Evolutionary conservation across 2,113 vertebrate species (phyloP).

Genomic region (Felis catus): DNA sequence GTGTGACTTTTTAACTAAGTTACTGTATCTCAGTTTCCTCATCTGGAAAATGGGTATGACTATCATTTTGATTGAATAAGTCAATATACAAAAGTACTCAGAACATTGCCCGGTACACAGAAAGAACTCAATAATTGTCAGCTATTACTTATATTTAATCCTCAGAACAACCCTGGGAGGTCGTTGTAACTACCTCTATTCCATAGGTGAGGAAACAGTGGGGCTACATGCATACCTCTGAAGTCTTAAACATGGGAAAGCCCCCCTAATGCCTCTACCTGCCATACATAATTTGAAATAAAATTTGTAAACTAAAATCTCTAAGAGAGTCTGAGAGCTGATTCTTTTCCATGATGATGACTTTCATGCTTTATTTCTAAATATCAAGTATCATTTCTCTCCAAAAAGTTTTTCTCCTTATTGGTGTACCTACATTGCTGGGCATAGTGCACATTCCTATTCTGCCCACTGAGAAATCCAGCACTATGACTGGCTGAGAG

Average conservation of each 20-base stretch:
- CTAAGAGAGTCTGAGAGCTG: neutral
- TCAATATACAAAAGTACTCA: neutral
- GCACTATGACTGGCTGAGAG: neutral
- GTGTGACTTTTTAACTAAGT: neutral
- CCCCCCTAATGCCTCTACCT: neutral
- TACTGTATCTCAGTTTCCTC: neutral
- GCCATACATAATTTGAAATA: neutral
- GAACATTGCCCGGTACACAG: neutral
- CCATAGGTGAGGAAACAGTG: neutral
- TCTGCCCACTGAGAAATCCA: neutral
- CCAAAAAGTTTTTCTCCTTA: neutral
- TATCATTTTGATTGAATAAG: neutral
- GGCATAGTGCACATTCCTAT: neutral
- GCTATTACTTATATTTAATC: neutral
- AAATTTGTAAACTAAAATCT: slow-evolving; percentile 2
- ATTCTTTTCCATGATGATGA: neutral
- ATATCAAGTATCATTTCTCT: neutral
- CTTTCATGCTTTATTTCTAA: neutral
- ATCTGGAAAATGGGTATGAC: neutral
- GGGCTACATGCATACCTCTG: neutral
- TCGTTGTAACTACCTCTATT: neutral
- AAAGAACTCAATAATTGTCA: neutral
- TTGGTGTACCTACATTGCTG: neutral
- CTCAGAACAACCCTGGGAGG: neutral
- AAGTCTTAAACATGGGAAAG: neutral